These are phyloP conservation scores for Rhagium mordax DNA, from an alignment of 2,888 invertebrate species.

Conservation along the genomic window DNA sequence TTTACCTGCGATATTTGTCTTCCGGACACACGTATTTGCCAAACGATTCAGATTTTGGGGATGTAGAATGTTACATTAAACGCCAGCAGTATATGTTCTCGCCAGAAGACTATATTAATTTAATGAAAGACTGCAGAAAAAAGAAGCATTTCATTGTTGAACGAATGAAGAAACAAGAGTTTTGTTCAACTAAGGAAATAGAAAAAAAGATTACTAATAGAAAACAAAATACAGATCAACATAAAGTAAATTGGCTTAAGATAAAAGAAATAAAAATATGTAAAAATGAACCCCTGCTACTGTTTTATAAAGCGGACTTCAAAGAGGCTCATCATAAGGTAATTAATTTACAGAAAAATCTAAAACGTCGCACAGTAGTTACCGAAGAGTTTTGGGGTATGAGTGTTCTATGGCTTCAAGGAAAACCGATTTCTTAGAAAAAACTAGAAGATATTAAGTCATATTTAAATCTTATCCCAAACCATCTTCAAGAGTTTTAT, in stretches of 20 bases:
- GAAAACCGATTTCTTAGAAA: not conserved
- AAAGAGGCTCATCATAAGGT: not conserved
- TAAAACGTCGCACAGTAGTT: not conserved
- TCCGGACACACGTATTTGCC: not conserved
- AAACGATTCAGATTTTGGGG: not conserved
- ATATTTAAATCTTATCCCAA: not conserved
- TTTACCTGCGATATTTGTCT: not conserved
- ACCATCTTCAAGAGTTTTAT: not conserved
- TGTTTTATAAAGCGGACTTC: not conserved
- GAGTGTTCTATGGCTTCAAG: not conserved
- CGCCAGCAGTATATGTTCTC: not conserved
- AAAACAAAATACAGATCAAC: not conserved
- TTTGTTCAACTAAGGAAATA: not conserved
- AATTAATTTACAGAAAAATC: not conserved
- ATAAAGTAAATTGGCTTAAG: not conserved
- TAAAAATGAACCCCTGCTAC: not conserved
- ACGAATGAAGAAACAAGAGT: not conserved
- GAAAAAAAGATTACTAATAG: not conserved
- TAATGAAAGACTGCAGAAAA: not conserved
- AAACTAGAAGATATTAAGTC: not conserved
- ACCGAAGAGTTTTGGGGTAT: not conserved
- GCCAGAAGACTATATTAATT: not conserved
- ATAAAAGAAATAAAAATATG: not conserved
- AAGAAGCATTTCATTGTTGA: not conserved
- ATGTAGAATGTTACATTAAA: not conserved